These are phyloP conservation scores for Argentina silus DNA, from an alignment of 2,797 vertebrate species.

Conservation along the genomic window DNA sequence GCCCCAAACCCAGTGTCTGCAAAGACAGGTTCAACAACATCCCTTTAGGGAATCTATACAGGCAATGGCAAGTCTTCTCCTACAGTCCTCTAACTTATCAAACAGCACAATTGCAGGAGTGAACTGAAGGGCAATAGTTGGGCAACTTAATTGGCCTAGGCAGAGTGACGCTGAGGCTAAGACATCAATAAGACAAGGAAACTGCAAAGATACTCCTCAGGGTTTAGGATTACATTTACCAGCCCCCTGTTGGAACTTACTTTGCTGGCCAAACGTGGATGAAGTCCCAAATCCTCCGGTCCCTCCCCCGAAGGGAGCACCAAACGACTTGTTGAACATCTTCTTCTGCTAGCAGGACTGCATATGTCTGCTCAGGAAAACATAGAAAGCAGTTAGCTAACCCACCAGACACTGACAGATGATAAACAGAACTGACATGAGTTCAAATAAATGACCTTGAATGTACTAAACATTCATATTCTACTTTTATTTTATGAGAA, in stretches of 20 bases:
- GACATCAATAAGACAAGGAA: not conserved
- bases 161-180: not conserved
- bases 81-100: too few species aligned
- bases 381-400: not conserved
- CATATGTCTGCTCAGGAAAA: slow-evolving; percentile 68
- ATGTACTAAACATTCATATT: too few species aligned
- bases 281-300: slow-evolving; percentile 89
- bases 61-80: too few species aligned
- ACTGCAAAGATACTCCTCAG: not conserved
- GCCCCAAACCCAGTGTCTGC: slow-evolving; percentile 88
- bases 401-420: not conserved
- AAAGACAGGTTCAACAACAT: slow-evolving; percentile 25
- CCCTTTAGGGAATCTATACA: not conserved
- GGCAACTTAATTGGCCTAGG: not conserved
- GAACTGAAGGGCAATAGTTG: too few species aligned
- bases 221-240: not conserved
- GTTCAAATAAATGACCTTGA: too few species aligned
- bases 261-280: slow-evolving; percentile 92
- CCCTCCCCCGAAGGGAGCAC: slow-evolving; percentile 88
- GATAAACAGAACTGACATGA: not conserved
- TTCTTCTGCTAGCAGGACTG: slow-evolving; percentile 72
- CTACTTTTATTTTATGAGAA: not conserved
- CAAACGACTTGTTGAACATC: slow-evolving; percentile 97
- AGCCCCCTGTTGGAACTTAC: slow-evolving; percentile 75
- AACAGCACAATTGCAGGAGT: too few species aligned